Evolutionary conservation across 2,888 invertebrate species (phyloP).

Genomic region (Aelia acuminata): DNA sequence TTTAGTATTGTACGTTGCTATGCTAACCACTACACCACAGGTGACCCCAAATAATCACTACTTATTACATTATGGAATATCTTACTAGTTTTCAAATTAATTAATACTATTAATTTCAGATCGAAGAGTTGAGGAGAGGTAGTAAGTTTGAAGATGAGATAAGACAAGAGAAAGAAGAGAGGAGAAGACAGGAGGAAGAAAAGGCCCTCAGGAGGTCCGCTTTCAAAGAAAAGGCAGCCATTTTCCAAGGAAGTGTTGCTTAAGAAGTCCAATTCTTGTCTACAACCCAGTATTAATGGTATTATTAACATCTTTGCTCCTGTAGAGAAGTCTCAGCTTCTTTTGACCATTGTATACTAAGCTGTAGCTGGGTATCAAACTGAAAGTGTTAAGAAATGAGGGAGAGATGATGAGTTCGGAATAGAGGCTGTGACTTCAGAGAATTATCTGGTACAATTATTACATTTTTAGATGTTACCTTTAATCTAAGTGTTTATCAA

Average conservation of each 20-base stretch:
- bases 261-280: slow-evolving; percentile 43
- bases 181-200: slow-evolving; percentile 86
- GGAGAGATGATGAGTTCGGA: not conserved
- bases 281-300: slow-evolving; percentile 48
- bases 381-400: not conserved
- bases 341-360: slow-evolving; percentile 7
- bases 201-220: slow-evolving; percentile 83
- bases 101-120: slow-evolving; percentile 72
- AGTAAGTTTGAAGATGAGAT: slow-evolving; percentile 95
- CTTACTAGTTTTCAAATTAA: not conserved
- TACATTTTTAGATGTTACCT: slow-evolving; percentile 42
- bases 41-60: too few species aligned
- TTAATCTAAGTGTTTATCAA: slow-evolving; percentile 20
- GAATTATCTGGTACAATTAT: slow-evolving; percentile 40
- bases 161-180: slow-evolving; percentile 90
- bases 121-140: slow-evolving; percentile 84
- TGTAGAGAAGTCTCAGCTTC: slow-evolving; percentile 46
- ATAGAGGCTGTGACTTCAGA: slow-evolving; percentile 50
- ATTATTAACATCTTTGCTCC: slow-evolving; percentile 27
- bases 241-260: slow-evolving; percentile 76
- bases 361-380: slow-evolving; percentile 27
- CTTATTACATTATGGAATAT: not conserved
- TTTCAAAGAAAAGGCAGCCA: slow-evolving; percentile 90
- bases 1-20: too few species aligned
- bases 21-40: too few species aligned